phyloP scores from a whole-genome alignment of 2,113 vertebrate genomes.

The Coptodon bakossiorum region DNA sequence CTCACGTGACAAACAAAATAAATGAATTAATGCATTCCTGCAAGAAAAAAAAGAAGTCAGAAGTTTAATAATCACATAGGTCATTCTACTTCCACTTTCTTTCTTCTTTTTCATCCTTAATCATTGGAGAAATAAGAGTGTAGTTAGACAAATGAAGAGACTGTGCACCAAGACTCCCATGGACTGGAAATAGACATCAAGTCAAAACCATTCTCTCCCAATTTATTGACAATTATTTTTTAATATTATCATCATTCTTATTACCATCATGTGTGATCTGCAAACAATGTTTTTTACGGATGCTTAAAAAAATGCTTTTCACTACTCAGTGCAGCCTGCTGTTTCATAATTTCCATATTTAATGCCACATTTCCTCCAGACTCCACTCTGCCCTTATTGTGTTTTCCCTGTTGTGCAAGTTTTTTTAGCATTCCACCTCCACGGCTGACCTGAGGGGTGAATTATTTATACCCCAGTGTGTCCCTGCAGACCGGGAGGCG shows the following conservation, averaged over 20 bases:
- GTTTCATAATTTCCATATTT: constrained; percentile 12
- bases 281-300: neutral
- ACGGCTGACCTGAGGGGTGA: constrained; percentile 45
- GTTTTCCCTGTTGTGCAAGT: constrained; percentile 13
- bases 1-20: neutral
- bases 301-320: neutral
- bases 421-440: constrained; percentile 40
- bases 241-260: neutral
- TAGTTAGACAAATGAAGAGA: neutral
- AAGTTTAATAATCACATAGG: neutral
- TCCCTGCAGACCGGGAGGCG: constrained; percentile 30
- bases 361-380: constrained; percentile 5
- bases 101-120: neutral
- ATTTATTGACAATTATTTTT: neutral
- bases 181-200: neutral
- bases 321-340: neutral
- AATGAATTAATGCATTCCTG: neutral
- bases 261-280: neutral
- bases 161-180: constrained; percentile 45
- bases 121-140: constrained; percentile 10
- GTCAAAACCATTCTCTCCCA: neutral
- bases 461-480: constrained; percentile 57
- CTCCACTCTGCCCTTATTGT: constrained; percentile 1
- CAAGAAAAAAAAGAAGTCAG: neutral
- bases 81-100: neutral